Percentiles rank a stretch among this genome's conserved stretches.
phyloP scores from a whole-genome alignment of 2,888 invertebrate genomes.

The Mycogona germanica region DNA sequence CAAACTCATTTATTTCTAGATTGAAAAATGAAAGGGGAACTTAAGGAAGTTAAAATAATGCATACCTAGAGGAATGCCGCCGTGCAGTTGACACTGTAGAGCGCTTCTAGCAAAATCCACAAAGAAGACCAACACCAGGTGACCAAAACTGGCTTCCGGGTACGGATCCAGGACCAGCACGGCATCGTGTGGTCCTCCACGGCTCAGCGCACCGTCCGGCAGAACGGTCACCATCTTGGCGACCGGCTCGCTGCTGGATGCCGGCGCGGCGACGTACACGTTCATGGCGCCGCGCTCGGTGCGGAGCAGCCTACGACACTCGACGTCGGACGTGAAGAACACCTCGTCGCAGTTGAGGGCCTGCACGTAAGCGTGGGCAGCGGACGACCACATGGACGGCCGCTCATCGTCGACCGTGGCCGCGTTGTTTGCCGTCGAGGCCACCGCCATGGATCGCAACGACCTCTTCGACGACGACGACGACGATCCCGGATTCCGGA shows the following conservation, averaged over 20 bases:
- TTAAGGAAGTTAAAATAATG: too few species aligned
- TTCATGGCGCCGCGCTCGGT: neutral
- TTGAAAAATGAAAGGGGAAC: too few species aligned
- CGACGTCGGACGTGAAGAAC: constrained; percentile 1
- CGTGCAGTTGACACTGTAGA: constrained; percentile 26
- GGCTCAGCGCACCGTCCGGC: constrained; percentile 33
- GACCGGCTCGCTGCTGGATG: too few species aligned
- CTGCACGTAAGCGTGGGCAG: constrained; percentile 1
- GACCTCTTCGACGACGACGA: too few species aligned
- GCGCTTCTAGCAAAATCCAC: constrained; percentile 31
- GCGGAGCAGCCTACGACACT: neutral
- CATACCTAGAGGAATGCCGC: constrained; percentile 7
- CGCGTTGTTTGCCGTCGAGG: too few species aligned
- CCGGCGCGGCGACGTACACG: neutral
- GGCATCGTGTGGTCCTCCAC: constrained; percentile 33
- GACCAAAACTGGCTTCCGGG: constrained; percentile 40
- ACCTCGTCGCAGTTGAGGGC: constrained; percentile 6
- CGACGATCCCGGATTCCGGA: too few species aligned
- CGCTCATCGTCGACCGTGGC: too few species aligned
- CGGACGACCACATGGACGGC: constrained; percentile 5
- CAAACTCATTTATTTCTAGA: constrained; percentile 1
- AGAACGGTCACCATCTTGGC: constrained; percentile 27
- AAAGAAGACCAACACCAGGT: constrained; percentile 39
- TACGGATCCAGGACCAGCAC: constrained; percentile 39
- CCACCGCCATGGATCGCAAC: too few species aligned